A percentile compares a stretch with the other conserved stretches of the same genome.
Evolutionary conservation across 1,140 invertebrate species (phyloP).

Genomic region (Palaemon carinicauda): DNA sequence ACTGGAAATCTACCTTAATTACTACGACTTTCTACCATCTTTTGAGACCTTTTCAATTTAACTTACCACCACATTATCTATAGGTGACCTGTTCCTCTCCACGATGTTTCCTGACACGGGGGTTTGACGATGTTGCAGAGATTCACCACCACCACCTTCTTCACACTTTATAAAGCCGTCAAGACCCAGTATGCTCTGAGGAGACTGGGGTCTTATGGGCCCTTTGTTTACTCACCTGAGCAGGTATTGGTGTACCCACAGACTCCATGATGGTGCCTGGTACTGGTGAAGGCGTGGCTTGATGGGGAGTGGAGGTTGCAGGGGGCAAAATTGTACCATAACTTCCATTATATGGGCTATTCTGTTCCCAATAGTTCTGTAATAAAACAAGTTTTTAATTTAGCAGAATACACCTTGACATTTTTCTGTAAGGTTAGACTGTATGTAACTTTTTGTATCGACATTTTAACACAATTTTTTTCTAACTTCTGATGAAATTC

Average conservation of each 20-base stretch:
- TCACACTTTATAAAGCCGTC: not conserved
- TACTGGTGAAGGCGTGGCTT: not conserved
- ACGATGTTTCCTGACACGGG: no score
- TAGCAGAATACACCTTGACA: not conserved
- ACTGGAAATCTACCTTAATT: no score
- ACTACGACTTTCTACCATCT: no score
- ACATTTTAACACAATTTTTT: not conserved
- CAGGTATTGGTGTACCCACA: constrained; percentile 2
- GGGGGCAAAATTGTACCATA: not conserved
- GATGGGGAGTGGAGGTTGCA: not conserved
- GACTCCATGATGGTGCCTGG: constrained; percentile 16
- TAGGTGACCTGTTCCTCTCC: no score
- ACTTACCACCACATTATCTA: no score
- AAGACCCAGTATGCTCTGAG: not conserved
- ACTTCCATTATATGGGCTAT: constrained; percentile 26
- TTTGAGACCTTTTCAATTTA: no score
- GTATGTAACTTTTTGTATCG: no score
- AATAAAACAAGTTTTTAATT: not conserved
- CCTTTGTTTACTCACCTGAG: constrained; percentile 11
- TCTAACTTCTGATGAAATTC: not conserved
- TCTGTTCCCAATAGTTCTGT: constrained; percentile 52
- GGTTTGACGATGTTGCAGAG: no score
- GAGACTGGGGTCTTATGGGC: not conserved
- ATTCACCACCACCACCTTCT: not conserved
- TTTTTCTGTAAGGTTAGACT: no score